Base-by-base conservation (phyloP, 1,140 invertebrate species). In the Oreohelix idahoensis region DNA sequence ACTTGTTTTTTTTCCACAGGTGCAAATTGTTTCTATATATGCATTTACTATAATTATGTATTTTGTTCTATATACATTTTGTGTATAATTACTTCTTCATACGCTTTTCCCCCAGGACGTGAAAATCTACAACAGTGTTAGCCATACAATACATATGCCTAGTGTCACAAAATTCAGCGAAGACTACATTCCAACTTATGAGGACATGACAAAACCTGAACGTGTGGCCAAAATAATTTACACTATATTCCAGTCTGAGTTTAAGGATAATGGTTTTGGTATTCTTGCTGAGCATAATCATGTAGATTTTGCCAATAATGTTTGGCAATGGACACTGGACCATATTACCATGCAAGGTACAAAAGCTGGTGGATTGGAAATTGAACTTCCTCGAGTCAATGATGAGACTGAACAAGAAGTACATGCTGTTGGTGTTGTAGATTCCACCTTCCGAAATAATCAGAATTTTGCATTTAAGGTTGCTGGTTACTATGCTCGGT, bases 261-360 rank as follows among this genome's bases (percentile, higher is more conserved):
- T 93, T 74, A 39, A 83, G n/a, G 79, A 86, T 39, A 93, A 92
- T 84, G 84, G 79, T 8, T 85, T 83, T 58, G 91, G 90, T 13
- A 88, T 93, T 38, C 78, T 92, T 20, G 92, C 87, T 13, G 92
- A 92, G 58, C 92, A 92, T 74, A 93, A 92, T 79, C 91, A 92
- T 84, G 91, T 93, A n/a, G 91, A 92, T 75, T 92, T 92, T 88
- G 91, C 92, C 26, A 92, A 92, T 86, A 92, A 93, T 84, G 90
- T 93, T 0, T 92, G 90, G 90, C 89, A 92, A 74, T 93, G 93
- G 91, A 88, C 85, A 76, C 84, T 93, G 39, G 87, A 86, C 17
- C 89, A 98, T 86, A 97, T 97, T 86, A 96, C 96, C 0, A 97
- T 98, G 94, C 93, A 95, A 42, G 94, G 95, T 84, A 99, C 99